Evolutionary conservation across 30 jellyfish, hydroid and myxozoan genomes (phyloP), one percentile per base, ranked within the genome.

Genomic region (Mastigias papua): DNA sequence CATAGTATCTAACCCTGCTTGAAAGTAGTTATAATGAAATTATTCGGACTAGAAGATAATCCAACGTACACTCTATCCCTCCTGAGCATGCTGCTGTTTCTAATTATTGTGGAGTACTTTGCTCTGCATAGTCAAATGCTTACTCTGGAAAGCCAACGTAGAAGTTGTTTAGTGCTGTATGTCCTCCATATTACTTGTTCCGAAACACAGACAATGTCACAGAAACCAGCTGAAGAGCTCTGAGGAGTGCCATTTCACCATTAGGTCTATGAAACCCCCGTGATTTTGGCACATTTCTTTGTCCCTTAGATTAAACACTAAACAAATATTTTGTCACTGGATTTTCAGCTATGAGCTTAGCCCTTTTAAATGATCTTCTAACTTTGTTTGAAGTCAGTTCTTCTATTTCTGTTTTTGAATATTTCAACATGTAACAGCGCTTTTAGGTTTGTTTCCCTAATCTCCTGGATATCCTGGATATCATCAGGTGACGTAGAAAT

Each of bases 391-490:
- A 22, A 6, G 8, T 63, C 42, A 63, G 46, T 25, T 63, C 42
- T 22, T 8, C 9, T 25, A 10, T 7, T 22, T 63, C 26, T 63
- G 74, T 63, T 63, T n/a, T 63, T 63, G 37, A 15, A 63, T 15
- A 63, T 25, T 63, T 63, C 19, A 63, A 63, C 21, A 63, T 63
- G 74, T 63, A 35, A n/a, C 46, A 13, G 74, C 21, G 74, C 32
- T 42, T 0, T 63, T 10, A 1, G 46, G 8, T 63, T 63, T 63
- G 74, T 25, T 25, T 27, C 8, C 7, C 1, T 63, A 23, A 63
- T 63, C 74, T n/a, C n/a, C n/a, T n/a, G n/a, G n/a, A n/a, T n/a
- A n/a, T n/a, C n/a, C n/a, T n/a, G n/a, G n/a, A n/a, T n/a, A n/a
- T n/a, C n/a, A n/a, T n/a, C n/a, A n/a, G n/a, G n/a, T n/a, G n/a